Evolutionary conservation across 2,888 invertebrate species (phyloP), one percentile per base, ranked within the genome.

Genomic region (Cylindroiulus punctatus): DNA sequence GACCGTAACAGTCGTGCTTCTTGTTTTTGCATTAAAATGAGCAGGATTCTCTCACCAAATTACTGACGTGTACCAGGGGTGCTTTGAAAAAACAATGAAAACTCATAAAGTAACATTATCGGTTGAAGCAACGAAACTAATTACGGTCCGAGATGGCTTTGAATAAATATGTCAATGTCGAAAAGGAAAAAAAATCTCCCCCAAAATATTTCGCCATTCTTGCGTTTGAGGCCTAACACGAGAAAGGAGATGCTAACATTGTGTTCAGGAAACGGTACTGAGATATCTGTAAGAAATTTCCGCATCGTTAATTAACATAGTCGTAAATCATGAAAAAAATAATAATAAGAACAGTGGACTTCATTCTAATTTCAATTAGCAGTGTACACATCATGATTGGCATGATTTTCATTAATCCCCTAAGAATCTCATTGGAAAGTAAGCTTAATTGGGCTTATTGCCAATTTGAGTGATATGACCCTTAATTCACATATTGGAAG

Each of bases 131-230:
- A 65, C 26, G 12, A 65, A 65, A 8, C 65, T 65, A 65, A 65
- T 65, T 65, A 65, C 8, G 65, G n/a, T 26, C 65, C 65, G 65
- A 65, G 65, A 65, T 65, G 65, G n/a, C 65, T 65, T 65, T 65
- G 65, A 26, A 65, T 65, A 65, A 65, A 65, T 65, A 65, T 65
- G 65, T 65, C 65, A 65, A 65, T 65, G 65, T 8, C 65, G n/a
- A 65, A 26, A 26, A 22, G 7, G 26, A 26, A 65, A 65, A 52
- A 65, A 44, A 44, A 65, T n/a, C 7, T 5, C 12, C 26, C 65
- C 22, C 57, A 19, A 10, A 65, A 65, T 65, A 65, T 65, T 26
- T 65, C 26, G 26, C 12, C 44, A n/a, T 52, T 52, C n/a, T n/a
- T n/a, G 52, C 4, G 14, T 52, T 2, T 52, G n/a, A 19, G n/a